Conservation (phyloP, 2,113 vertebrate species). For the Cinclus cinclus region DNA sequence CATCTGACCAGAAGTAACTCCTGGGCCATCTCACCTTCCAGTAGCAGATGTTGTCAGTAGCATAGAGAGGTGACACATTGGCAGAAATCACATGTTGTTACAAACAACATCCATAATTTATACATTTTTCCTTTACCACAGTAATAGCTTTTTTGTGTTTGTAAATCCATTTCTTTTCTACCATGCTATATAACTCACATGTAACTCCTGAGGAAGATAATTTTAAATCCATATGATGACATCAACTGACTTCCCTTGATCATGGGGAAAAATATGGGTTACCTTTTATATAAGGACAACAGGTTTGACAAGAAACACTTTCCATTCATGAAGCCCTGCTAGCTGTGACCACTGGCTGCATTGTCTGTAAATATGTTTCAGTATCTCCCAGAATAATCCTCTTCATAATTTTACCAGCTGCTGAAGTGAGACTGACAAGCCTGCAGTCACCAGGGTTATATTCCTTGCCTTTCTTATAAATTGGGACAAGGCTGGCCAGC, state of each 20-base stretch:
- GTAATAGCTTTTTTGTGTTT: not conserved
- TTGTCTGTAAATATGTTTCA: not conserved
- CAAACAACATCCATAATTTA: not conserved
- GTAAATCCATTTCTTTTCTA: not conserved
- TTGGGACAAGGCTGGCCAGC: not conserved
- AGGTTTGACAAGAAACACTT: not conserved
- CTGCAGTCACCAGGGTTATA: not conserved
- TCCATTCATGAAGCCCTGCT: too few species aligned
- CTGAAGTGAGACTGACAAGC: not conserved
- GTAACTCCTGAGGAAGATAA: not conserved
- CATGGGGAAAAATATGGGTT: not conserved
- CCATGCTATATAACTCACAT: not conserved
- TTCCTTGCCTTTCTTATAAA: not conserved
- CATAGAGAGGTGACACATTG: fast-evolving
- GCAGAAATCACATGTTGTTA: not conserved
- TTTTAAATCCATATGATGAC: not conserved
- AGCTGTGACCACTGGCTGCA: not conserved
- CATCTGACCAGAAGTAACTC: not conserved
- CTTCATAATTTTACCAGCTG: not conserved
- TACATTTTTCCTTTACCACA: not conserved
- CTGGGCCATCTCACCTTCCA: not conserved
- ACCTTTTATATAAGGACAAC: not conserved
- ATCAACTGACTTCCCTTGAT: not conserved
- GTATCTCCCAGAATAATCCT: not conserved
- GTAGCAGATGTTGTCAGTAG: not conserved